A percentile compares a stretch with the other conserved stretches of the same genome.
Evolutionary conservation across 2,113 vertebrate species (phyloP).

Genomic region (Diphyllodes magnificus): DNA sequence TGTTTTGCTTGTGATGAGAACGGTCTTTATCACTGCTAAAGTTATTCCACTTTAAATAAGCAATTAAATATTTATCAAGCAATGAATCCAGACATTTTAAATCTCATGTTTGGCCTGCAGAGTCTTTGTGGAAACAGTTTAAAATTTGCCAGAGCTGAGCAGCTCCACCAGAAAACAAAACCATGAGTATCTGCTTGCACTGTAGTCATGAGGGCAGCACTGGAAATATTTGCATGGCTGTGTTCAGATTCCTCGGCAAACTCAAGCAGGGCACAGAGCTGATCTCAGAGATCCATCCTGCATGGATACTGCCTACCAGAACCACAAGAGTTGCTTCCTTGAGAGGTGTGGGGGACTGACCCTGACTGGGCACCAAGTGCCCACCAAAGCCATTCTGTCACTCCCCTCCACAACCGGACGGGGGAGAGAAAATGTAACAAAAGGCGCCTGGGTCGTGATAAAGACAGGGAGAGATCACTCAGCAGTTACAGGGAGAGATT

Average conservation of each 20-base stretch:
- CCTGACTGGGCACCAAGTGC: neutral
- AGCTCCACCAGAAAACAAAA: neutral
- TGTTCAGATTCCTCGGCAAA: neutral
- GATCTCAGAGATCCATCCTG: neutral
- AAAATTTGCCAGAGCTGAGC: neutral
- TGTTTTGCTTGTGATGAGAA: neutral
- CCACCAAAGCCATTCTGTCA: neutral
- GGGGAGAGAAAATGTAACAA: neutral
- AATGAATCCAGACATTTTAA: neutral
- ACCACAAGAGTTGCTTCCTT: neutral
- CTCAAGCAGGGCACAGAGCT: neutral
- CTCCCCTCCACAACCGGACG: neutral
- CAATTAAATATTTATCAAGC: neutral
- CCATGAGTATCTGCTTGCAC: neutral
- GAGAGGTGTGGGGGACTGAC: neutral
- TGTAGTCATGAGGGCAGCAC: neutral
- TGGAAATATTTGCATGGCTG: neutral
- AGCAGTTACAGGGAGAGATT: neutral
- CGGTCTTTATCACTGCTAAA: neutral
- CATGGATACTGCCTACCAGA: neutral
- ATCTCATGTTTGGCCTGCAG: neutral
- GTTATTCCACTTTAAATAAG: neutral
- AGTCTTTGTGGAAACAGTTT: neutral
- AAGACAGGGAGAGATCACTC: neutral
- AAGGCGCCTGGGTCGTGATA: fast-evolving